Base-by-base conservation (phyloP, 2,797 vertebrate species). In the Aphelocoma californica region DNA sequence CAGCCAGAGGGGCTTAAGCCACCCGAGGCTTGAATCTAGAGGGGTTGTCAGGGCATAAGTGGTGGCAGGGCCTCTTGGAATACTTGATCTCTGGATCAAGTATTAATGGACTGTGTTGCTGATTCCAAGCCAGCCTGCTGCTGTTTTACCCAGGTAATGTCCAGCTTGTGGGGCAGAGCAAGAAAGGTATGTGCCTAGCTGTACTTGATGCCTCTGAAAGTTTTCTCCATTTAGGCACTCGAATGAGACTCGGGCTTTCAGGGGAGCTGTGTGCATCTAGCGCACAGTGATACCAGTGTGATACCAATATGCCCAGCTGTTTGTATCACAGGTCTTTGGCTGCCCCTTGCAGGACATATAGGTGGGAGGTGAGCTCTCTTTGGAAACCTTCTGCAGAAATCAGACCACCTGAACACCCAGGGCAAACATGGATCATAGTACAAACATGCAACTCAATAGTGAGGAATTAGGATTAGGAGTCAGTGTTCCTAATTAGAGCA, bases 31-130 rank as follows among this genome's bases (percentile, higher is more conserved):
- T 85, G 40, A 77, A 36, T 73, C 47, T 51, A 51, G 19, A 87
- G 60, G 19, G 14, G 2, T 61, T 78, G 8, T 40, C 20, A 67
- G 28, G 47, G 36, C 7, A 2, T 12, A 62, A 32, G 20, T 23
- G 23, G 18, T 84, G 70, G 7, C 45, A 69, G 26, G 6, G 24
- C 8, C 21, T 86, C 21, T 78, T 0, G 0, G 36, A 56, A 10
- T 65, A 24, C 32, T 54, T 69, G 26, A 9, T 62, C 40, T 47
- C 26, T 61, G 50, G 13, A 58, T 42, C 13, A 36, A 25, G 26
- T 54, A 9, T 32, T 71, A 71, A 53, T 4, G 14, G 57, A 47
- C 20, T 9, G 8, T 1, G 2, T 25, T 87, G 34, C 34, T 34
- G 34, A 77, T 65, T 42, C 42, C 42, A 42, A 42, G 42, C 18